phyloP scores from a whole-genome alignment of 2,797 vertebrate species.

The Myotis vivesi region DNA sequence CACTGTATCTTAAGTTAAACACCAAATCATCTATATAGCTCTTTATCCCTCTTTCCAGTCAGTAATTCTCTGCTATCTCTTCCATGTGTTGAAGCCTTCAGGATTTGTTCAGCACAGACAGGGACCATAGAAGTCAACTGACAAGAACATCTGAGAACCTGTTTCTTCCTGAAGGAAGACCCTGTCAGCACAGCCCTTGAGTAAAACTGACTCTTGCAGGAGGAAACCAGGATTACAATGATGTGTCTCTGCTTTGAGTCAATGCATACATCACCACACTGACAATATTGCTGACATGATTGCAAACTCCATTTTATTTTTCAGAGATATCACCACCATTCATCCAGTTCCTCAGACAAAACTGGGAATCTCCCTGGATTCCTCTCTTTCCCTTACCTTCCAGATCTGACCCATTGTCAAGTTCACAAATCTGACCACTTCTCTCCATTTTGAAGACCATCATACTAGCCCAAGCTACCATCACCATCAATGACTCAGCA shows the following conservation, averaged over 20 bases:
- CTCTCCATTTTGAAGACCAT: neutral
- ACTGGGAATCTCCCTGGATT: neutral
- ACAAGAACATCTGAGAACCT: neutral
- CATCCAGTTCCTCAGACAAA: no score
- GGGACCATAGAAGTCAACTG: neutral
- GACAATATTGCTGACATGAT: neutral
- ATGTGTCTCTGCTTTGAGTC: neutral
- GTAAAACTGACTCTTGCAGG: neutral
- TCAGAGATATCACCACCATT: neutral
- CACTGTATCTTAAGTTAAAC: no score
- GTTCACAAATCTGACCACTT: fast-evolving
- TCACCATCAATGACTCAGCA: neutral
- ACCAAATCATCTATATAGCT: no score
- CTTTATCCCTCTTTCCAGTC: no score
- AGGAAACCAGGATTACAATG: neutral
- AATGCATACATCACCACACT: fast-evolving
- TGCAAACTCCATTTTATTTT: neutral
- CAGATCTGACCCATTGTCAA: neutral
- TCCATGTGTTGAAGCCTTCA: no score
- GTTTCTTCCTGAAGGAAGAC: neutral
- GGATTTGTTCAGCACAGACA: neutral
- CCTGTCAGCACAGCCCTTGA: fast-evolving
- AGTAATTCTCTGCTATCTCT: neutral
- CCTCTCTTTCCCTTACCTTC: neutral
- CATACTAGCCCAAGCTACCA: neutral